Evolutionary conservation across 1,140 invertebrate species (phyloP).

Genomic region (Pissodes strobi): DNA sequence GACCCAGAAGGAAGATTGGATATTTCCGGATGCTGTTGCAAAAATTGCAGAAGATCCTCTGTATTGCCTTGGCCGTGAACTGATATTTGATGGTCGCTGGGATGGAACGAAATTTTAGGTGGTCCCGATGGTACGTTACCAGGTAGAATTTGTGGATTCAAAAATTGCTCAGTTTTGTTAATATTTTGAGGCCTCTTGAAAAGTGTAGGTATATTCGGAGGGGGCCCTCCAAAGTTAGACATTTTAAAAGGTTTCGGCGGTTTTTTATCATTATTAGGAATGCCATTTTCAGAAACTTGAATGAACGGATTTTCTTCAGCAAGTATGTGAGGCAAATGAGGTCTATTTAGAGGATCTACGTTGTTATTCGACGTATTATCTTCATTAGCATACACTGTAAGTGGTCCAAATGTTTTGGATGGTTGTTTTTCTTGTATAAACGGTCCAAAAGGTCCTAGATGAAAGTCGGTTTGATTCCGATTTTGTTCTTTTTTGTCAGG

Average conservation of each 20-base stretch:
- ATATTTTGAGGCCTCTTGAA: not conserved
- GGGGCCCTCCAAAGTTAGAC: constrained; percentile 1
- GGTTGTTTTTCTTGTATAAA: constrained; percentile 38
- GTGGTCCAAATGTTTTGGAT: constrained; percentile 49
- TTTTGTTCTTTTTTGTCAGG: constrained; percentile 31
- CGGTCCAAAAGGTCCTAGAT: constrained; percentile 20
- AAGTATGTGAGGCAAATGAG: constrained; percentile 28
- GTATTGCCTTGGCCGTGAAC: constrained; percentile 45
- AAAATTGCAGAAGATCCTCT: constrained; percentile 50
- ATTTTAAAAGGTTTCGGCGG: constrained; percentile 1
- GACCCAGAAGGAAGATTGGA: constrained; percentile 52
- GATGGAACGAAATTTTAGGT: not conserved
- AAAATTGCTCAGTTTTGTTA: not conserved
- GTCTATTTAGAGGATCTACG: constrained; percentile 10
- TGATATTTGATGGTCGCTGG: constrained; percentile 18
- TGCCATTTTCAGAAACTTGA: constrained; percentile 1
- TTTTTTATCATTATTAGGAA: not conserved
- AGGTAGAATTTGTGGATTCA: not conserved
- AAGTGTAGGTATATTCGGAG: not conserved
- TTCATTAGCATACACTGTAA: constrained; percentile 48
- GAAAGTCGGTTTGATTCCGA: constrained; percentile 9
- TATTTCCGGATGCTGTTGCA: constrained; percentile 53
- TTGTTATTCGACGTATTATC: constrained; percentile 16
- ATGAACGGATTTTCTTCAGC: constrained; percentile 51
- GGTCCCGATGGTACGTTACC: not conserved